phyloP scores from a whole-genome alignment of 2,113 vertebrate genomes.

The Pseudopipra pipra region DNA sequence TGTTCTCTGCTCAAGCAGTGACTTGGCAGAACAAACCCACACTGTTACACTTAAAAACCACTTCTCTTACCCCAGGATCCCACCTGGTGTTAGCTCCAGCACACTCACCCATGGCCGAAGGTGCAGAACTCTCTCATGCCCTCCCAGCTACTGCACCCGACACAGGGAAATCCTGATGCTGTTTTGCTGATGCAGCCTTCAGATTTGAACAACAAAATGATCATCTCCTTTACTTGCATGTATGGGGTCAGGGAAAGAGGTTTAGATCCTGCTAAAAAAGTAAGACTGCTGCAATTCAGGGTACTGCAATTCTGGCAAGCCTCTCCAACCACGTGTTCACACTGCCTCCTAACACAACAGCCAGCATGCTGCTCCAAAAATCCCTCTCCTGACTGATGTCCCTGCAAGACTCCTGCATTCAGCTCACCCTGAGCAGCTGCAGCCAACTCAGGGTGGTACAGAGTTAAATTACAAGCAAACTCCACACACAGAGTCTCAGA shows the following conservation, averaged over 20 bases:
- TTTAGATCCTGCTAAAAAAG: neutral
- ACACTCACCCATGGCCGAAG: neutral
- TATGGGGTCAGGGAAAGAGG: neutral
- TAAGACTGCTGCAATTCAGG: neutral
- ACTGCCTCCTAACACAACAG: neutral
- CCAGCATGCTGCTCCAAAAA: neutral
- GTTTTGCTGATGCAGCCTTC: neutral
- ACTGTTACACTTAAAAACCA: neutral
- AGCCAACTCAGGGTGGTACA: neutral
- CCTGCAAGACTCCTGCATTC: rapidly evolving
- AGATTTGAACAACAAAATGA: neutral
- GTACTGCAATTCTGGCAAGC: neutral
- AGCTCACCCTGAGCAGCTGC: neutral
- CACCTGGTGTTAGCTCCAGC: neutral
- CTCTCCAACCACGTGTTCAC: neutral
- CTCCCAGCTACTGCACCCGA: neutral
- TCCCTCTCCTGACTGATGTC: neutral
- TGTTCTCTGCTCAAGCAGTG: neutral
- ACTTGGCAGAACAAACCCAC: conserved; percentile 38
- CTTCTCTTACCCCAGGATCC: neutral
- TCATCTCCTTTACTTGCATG: neutral
- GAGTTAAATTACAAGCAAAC: rapidly evolving
- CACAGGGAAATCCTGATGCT: neutral
- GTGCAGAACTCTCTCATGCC: neutral
- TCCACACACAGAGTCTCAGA: neutral